Evolutionary conservation across 1,140 invertebrate genomes (phyloP), one percentile per base, ranked within the genome.

Genomic region (Lanistes nyassanus): DNA sequence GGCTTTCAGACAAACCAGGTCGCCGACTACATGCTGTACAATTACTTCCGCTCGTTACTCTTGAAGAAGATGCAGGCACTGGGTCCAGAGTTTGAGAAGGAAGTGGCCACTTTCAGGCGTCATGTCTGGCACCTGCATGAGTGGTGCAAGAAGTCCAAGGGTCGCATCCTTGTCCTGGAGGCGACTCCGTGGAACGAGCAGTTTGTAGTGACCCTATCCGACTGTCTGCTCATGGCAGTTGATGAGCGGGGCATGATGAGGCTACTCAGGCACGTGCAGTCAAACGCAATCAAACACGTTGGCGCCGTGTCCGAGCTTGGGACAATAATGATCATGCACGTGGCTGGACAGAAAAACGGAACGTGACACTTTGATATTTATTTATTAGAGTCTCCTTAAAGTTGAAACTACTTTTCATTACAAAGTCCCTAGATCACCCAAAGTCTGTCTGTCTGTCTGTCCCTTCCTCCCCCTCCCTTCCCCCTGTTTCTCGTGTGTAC

Each of bases 1-100:
- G 9, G 65, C 3, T n/a, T 82, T 16, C n/a, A 78, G 19, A 36
- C 42, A 13, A 75, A 60, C 47, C 77, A 74, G 9, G 55, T 21
- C 4, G 55, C 71, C 23, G 81, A 82, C 76, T 68, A 74, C 36
- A 47, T 67, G 31, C 64, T 82, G 31, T 82, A 82, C 53, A 34
- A 76, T 0, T 31, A 74, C 55, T 81, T 81, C 53, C 62, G 76
- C 29, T 6, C 56, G 11, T 47, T 37, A 13, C 72, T 81, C 5
- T 62, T 55, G 65, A 47, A 75, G 23, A 75, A 74, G 47, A 58
- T 81, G 0, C 39, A 31, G 26, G 21, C 19, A 31, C 23, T 75
- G n/a, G 74, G 67, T 11, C 51, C 4, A 11, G 68, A 62, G 37
- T 78, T 82, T 23, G 31, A 72, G 26, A 26, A 76, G 0, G 80